Base-by-base conservation (phyloP, 2,888 invertebrate genomes). In the Bimastos eiseni region DNA sequence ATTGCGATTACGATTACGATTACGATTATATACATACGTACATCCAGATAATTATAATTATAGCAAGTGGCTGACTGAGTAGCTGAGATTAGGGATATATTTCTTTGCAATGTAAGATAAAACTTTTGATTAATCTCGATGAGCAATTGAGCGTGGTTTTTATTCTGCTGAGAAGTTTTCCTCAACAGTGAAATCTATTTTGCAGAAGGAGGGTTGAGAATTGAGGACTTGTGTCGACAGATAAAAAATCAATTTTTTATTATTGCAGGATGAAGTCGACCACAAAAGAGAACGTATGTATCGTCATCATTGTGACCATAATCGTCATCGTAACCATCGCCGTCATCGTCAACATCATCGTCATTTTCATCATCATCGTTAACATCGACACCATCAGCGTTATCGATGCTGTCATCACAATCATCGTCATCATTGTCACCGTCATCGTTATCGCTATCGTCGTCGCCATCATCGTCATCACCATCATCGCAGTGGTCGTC, bases 161-260 rank as follows among this genome's bases (percentile, higher is more conserved):
- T 49, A n/a, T 49, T 49, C 6, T 49, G 24, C 6, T 4, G 1
- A 41, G 2, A 49, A 49, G 1, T 5, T 24, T 49, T 49, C 49
- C 49, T 49, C 24, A 24, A 49, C 49, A 49, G 49, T 24, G 21
- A 49, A 49, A 49, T 2, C 21, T 49, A 17, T 49, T 41, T 88
- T 86, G 91, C 55, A 90, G 89, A 89, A 88, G 89, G 89, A 90
- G 90, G 89, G 89, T 88, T 88, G 91, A 91, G 89, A 91, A 90
- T 36, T 86, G n/a, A 36, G 21, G 37, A 1, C 3, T 37, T 36
- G 49, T 49, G 49, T 49, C 49, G 24, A 49, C 24, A 49, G 49
- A 49, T 49, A 49, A 49, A 24, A 49, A 41, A 41, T 49, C 21
- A 49, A 24, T 11, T 49, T 49, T 49, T 24, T 49, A 41, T 24